Conservation (phyloP, 1,140 invertebrate species). For the Megathymus violae region DNA sequence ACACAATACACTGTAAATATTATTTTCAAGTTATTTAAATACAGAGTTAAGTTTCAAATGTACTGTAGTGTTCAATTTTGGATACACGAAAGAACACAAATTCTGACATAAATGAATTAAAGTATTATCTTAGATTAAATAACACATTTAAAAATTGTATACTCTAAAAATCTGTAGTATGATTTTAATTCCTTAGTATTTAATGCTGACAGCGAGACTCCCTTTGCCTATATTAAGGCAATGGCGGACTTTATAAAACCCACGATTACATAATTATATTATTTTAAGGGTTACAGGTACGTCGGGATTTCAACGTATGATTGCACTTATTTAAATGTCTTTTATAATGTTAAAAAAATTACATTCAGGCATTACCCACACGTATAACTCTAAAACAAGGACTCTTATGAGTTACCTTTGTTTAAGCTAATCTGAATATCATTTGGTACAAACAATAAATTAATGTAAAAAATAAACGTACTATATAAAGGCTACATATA, state of each 20-base stretch:
- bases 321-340: conserved; percentile 49
- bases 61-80: conserved; percentile 3
- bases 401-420: conserved; percentile 32
- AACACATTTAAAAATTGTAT: conserved; percentile 5
- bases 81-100: not conserved
- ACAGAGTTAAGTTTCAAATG: conserved; percentile 3
- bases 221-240: not conserved
- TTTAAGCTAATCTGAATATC: conserved; percentile 45
- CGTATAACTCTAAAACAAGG: conserved; percentile 26
- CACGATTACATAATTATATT: conserved; percentile 8
- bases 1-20: conserved; percentile 12
- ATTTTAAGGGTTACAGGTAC: not conserved
- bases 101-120: not conserved
- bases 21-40: conserved; percentile 7
- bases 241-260: conserved; percentile 3
- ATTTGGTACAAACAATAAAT: conserved; percentile 45
- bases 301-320: conserved; percentile 11
- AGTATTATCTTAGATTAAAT: no score
- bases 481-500: conserved; percentile 42
- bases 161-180: no score
- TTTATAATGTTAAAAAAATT: conserved; percentile 51
- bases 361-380: conserved; percentile 40
- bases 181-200: not conserved
- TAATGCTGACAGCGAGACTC: not conserved
- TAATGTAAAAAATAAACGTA: conserved; percentile 36